phyloP scores from a whole-genome alignment of 2,113 vertebrate genomes.

The Symphodus melops region DNA sequence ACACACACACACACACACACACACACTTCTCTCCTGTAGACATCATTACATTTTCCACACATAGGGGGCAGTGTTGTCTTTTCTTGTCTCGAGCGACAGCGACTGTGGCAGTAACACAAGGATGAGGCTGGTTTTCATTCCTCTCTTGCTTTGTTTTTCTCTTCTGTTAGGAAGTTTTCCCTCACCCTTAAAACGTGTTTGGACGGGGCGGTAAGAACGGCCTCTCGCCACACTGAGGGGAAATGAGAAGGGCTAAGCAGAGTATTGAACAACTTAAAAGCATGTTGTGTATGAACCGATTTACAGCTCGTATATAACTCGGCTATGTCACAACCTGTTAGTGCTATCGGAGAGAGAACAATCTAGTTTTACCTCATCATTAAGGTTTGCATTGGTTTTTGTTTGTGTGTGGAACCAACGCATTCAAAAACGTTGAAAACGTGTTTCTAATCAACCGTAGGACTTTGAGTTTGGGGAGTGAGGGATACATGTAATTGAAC shows the following conservation, averaged over 20 bases:
- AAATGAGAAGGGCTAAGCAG: neutral
- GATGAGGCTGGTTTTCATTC: slow-evolving; percentile 44
- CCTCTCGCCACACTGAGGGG: neutral
- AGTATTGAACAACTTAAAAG: neutral
- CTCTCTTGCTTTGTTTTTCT: slow-evolving; percentile 14
- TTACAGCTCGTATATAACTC: neutral
- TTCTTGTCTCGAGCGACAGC: slow-evolving; percentile 34
- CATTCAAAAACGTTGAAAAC: neutral
- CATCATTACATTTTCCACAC: slow-evolving; percentile 39
- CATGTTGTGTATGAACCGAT: neutral
- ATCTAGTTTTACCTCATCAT: neutral
- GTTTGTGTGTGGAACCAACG: neutral
- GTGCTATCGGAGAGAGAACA: neutral
- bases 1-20: no score
- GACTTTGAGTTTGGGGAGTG: slow-evolving; percentile 5
- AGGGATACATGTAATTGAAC: neutral
- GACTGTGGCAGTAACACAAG: slow-evolving; percentile 25
- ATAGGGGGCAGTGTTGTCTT: slow-evolving; percentile 84
- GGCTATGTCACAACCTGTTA: neutral
- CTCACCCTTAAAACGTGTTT: neutral
- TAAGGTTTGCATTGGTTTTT: neutral
- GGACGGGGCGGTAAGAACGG: slow-evolving; percentile 12
- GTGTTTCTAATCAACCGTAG: neutral
- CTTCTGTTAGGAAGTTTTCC: neutral
- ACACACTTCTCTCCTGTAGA: no score